A percentile compares a stretch with the other conserved stretches of the same genome.
Conservation (phyloP, 2,797 vertebrate genomes). For the Arrhamphus sclerolepis region DNA sequence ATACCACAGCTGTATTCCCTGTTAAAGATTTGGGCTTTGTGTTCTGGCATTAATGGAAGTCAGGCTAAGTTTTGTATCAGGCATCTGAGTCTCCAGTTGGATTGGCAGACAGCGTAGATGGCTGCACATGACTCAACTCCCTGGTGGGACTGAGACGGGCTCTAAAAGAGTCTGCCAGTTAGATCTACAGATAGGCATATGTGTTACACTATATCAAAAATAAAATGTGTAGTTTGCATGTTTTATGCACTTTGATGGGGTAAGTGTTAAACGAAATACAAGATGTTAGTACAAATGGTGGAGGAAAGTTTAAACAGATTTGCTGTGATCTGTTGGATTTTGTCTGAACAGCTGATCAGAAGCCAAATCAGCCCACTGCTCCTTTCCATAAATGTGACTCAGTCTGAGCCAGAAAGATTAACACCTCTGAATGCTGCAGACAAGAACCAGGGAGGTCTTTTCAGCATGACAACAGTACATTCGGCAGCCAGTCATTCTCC, state of each 20-base stretch:
- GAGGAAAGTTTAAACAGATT: too few species aligned
- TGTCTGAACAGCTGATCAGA: too few species aligned
- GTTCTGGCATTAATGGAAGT: constrained; percentile 34
- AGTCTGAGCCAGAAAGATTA: too few species aligned
- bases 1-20: constrained; percentile 43
- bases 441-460: too few species aligned
- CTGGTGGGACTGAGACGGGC: constrained; percentile 42
- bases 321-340: too few species aligned
- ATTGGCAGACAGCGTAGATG: constrained; percentile 48
- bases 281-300: too few species aligned
- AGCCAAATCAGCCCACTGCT: too few species aligned
- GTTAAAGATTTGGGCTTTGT: constrained; percentile 40
- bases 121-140: constrained; percentile 44
- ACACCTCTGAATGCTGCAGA: too few species aligned
- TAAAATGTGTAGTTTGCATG: not conserved
- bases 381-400: too few species aligned
- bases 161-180: constrained; percentile 41
- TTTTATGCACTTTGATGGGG: not conserved
- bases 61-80: constrained; percentile 35
- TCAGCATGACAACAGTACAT: too few species aligned
- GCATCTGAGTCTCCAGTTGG: constrained; percentile 47
- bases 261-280: too few species aligned
- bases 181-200: not conserved
- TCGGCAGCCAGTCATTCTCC: too few species aligned
- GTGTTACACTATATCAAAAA: not conserved